These are phyloP conservation scores for Sphecodes monilicornis DNA, from an alignment of 2,888 invertebrate species.

Conservation along the genomic window DNA sequence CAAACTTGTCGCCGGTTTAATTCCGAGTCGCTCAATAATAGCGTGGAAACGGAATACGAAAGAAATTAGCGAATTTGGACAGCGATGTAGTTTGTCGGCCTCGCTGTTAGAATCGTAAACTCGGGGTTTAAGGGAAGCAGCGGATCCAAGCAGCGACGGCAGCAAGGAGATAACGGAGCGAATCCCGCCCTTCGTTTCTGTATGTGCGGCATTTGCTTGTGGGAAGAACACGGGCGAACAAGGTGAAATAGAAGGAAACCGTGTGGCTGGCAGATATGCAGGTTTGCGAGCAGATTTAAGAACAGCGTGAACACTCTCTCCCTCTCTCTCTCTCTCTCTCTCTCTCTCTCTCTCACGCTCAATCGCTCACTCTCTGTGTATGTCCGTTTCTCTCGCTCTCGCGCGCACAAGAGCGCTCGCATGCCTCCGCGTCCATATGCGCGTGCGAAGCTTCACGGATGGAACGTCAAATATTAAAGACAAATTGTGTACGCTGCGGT, in stretches of 20 bases:
- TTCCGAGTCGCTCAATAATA: background rate
- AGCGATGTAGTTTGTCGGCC: background rate
- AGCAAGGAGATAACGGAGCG: conserved; percentile 27
- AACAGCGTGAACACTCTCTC: conserved; percentile 8
- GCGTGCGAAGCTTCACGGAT: conserved; percentile 29
- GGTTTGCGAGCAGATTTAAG: conserved; percentile 56
- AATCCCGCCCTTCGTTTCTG: conserved; percentile 26
- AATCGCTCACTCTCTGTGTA: background rate
- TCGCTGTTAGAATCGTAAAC: conserved; percentile 24
- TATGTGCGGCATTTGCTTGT: conserved; percentile 48
- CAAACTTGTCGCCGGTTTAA: background rate
- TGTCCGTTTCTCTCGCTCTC: background rate
- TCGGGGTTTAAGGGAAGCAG: conserved; percentile 27
- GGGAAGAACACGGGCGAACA: conserved; percentile 38
- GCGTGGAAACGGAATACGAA: background rate
- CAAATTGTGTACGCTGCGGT: conserved; percentile 45
- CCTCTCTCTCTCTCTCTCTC: background rate
- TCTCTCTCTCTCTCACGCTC: background rate
- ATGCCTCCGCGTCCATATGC: background rate
- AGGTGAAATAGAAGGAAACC: conserved; percentile 53
- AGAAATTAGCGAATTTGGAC: conserved; percentile 19
- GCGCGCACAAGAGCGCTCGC: background rate
- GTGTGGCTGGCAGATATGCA: conserved; percentile 54
- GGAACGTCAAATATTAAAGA: conserved; percentile 47
- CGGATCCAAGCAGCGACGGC: conserved; percentile 5